A percentile compares a stretch with the other conserved stretches of the same genome.
phyloP scores from a whole-genome alignment of 2,888 invertebrate species.

The Disparrhopalites patrizii region DNA sequence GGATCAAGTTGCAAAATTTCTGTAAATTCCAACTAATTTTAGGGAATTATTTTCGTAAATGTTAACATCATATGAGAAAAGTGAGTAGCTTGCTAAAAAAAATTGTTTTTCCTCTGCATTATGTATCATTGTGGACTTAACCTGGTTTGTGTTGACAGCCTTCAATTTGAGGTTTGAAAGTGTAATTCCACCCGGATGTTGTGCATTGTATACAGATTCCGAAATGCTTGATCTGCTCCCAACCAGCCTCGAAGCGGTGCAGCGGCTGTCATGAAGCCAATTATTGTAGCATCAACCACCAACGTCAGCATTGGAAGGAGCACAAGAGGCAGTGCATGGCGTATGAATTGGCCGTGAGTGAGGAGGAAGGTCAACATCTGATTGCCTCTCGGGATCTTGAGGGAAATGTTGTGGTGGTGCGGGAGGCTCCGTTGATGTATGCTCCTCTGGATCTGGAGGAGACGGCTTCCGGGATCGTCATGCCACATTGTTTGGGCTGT shows the following conservation, averaged over 20 bases:
- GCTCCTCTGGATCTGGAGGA: background rate
- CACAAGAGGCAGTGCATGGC: constrained; percentile 6
- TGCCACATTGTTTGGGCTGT: background rate
- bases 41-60: no score
- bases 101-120: no score
- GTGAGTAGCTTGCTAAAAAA: no score
- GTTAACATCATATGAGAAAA: no score
- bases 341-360: background rate
- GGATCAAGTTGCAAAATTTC: no score
- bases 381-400: constrained; percentile 5
- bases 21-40: no score
- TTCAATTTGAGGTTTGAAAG: no score
- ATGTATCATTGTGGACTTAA: no score
- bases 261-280: constrained; percentile 5
- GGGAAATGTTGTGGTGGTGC: background rate
- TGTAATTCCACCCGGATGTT: no score
- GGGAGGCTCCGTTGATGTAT: background rate
- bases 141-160: no score
- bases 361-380: constrained; percentile 1
- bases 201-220: background rate
- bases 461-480: background rate
- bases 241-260: background rate
- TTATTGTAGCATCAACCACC: constrained; percentile 5
- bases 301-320: constrained; percentile 12
- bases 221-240: constrained; percentile 2